Conservation (phyloP, 64 coral and sea anemone species). For the Montipora foliosa region DNA sequence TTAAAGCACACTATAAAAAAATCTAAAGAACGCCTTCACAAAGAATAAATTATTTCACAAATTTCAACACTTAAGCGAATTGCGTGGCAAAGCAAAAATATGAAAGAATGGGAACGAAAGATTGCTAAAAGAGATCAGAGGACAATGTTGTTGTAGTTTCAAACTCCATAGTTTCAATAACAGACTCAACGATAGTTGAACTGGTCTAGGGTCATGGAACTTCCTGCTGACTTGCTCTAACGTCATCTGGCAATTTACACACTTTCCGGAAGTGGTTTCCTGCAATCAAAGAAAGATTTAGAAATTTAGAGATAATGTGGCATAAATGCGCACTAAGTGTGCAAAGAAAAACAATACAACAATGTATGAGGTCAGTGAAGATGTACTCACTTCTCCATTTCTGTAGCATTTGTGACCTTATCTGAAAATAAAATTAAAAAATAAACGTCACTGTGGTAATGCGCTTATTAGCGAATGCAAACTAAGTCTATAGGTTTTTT, state of each 20-base stretch:
- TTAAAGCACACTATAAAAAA: background rate
- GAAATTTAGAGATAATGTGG: background rate
- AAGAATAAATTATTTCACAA: background rate
- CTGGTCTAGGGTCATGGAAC: background rate
- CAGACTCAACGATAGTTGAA: background rate
- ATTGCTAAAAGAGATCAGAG: background rate
- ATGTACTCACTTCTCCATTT: slow-evolving; percentile 31
- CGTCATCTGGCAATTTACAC: background rate
- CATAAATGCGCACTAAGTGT: background rate
- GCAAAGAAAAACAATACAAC: background rate
- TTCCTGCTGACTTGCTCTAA: background rate
- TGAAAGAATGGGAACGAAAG: background rate
- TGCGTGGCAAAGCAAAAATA: background rate
- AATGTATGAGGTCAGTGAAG: background rate
- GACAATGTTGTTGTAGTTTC: background rate
- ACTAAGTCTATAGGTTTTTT: too few species aligned
- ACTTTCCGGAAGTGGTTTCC: slow-evolving; percentile 26
- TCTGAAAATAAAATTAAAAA: slow-evolving; percentile 2
- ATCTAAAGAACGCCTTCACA: background rate
- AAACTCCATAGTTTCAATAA: background rate
- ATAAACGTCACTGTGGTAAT: background rate
- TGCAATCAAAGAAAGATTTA: background rate
- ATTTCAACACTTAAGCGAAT: background rate
- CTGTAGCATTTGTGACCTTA: slow-evolving; percentile 16
- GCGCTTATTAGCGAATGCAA: too few species aligned